Percentiles rank a stretch among this genome's conserved stretches.
Evolutionary conservation across 2,888 invertebrate genomes (phyloP).

Genomic region (Orthosia gracilis): DNA sequence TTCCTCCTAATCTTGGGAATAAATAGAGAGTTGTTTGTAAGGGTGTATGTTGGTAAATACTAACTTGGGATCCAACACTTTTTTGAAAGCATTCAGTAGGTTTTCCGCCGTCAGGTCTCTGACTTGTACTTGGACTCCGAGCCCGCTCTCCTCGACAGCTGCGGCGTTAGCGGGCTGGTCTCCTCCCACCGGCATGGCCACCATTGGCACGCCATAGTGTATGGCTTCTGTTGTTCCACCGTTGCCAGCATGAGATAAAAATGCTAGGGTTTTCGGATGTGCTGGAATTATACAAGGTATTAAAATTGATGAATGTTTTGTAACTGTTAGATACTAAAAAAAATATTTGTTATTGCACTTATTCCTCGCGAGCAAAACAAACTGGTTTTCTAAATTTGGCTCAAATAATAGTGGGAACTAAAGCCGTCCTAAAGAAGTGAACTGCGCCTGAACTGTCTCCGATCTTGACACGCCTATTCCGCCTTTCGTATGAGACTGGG

Average conservation of each 20-base stretch:
- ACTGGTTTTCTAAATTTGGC: too few relatives aligned
- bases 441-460: too few relatives aligned
- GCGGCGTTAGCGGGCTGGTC: slow-evolving; percentile 92
- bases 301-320: background rate
- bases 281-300: slow-evolving; percentile 79
- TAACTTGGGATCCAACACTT: slow-evolving; percentile 90
- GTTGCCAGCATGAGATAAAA: slow-evolving; percentile 92
- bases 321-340: background rate
- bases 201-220: slow-evolving; percentile 91
- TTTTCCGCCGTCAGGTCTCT: slow-evolving; percentile 88
- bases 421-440: too few relatives aligned
- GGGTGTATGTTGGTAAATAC: slow-evolving; percentile 60
- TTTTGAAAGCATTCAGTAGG: slow-evolving; percentile 88
- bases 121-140: slow-evolving; percentile 87
- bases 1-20: background rate
- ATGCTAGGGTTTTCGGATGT: slow-evolving; percentile 91
- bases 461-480: too few relatives aligned
- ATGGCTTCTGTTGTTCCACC: slow-evolving; percentile 92
- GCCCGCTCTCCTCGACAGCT: slow-evolving; percentile 90
- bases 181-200: slow-evolving; percentile 91
- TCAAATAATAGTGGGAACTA: too few relatives aligned
- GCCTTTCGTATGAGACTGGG: too few relatives aligned
- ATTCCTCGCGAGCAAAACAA: too few relatives aligned
- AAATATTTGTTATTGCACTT: background rate
- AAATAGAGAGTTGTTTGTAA: background rate